A percentile compares a stretch with the other conserved stretches of the same genome.
Conservation (phyloP, 2,113 vertebrate genomes). For the Lasiurus cinereus region DNA sequence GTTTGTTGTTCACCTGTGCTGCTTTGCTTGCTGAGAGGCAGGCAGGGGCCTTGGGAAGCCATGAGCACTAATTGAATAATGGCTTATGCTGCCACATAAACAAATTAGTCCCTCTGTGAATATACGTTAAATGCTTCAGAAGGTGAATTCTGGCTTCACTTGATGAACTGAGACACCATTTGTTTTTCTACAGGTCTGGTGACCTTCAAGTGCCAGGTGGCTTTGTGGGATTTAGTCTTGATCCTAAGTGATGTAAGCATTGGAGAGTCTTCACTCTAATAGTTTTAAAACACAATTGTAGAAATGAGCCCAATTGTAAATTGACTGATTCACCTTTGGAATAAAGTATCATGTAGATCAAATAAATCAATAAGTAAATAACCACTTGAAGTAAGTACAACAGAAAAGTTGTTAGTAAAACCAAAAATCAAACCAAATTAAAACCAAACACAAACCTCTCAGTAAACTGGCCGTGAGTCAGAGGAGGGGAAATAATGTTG, state of each 20-base stretch:
- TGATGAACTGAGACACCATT: not conserved
- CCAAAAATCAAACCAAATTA: not conserved
- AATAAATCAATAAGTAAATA: not conserved
- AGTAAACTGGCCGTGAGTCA: not conserved
- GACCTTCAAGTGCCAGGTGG: not conserved
- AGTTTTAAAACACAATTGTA: not conserved
- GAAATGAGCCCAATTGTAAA: not conserved
- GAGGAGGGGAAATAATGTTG: not conserved
- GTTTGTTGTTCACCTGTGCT: not conserved
- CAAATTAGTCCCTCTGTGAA: constrained; percentile 27
- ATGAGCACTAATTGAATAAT: not conserved
- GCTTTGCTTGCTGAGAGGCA: not conserved
- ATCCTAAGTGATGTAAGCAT: not conserved
- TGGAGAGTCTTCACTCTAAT: not conserved
- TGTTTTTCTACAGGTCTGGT: not conserved
- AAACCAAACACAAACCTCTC: not conserved
- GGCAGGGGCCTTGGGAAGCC: not conserved
- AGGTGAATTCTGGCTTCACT: constrained; percentile 26
- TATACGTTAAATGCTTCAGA: constrained; percentile 21
- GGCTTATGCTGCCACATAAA: not conserved
- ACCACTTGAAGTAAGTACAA: not conserved
- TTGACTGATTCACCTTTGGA: not conserved
- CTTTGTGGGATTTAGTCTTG: constrained; percentile 11
- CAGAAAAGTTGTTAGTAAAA: not conserved
- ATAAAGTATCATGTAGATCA: not conserved